phyloP scores from a whole-genome alignment of 1,140 invertebrate species.

The Phthorimaea operculella region DNA sequence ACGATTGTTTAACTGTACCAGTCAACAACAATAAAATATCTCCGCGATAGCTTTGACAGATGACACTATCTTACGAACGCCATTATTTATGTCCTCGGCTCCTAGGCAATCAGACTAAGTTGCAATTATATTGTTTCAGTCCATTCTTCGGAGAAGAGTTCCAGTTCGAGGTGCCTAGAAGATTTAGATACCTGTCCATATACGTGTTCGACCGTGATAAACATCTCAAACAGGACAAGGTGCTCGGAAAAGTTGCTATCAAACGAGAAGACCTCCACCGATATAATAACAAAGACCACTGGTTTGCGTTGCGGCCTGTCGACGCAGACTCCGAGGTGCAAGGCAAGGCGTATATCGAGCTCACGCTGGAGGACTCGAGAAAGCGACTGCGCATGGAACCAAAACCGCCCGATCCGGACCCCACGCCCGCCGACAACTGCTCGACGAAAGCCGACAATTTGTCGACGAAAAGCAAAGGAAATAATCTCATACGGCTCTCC shows the following conservation, averaged over 20 bases:
- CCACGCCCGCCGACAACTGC: slow-evolving; percentile 32
- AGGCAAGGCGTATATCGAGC: slow-evolving; percentile 82
- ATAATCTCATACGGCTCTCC: slow-evolving; percentile 53
- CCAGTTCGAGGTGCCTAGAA: slow-evolving; percentile 89
- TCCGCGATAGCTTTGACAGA: slow-evolving; percentile 17
- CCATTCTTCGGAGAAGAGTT: slow-evolving; percentile 95
- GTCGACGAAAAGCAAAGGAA: slow-evolving; percentile 47
- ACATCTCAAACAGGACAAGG: slow-evolving; percentile 85
- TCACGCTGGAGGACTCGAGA: slow-evolving; percentile 62
- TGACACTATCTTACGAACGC: slow-evolving; percentile 12
- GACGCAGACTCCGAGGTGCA: slow-evolving; percentile 91
- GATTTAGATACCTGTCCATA: slow-evolving; percentile 87
- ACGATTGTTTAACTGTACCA: slow-evolving; percentile 19
- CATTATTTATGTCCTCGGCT: background rate
- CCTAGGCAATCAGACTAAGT: background rate
- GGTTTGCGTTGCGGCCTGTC: slow-evolving; percentile 87
- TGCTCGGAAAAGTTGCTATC: slow-evolving; percentile 90
- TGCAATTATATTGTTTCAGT: slow-evolving; percentile 64
- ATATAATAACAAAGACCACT: slow-evolving; percentile 92
- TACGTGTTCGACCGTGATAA: slow-evolving; percentile 88
- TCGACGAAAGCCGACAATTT: slow-evolving; percentile 44
- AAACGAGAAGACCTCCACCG: slow-evolving; percentile 85
- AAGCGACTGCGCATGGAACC: slow-evolving; percentile 55
- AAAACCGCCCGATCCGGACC: slow-evolving; percentile 51
- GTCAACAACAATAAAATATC: slow-evolving; percentile 19